These are phyloP conservation scores for Schizopygopsis pylzovi DNA, from an alignment of 2,797 vertebrate genomes.

Conservation along the genomic window DNA sequence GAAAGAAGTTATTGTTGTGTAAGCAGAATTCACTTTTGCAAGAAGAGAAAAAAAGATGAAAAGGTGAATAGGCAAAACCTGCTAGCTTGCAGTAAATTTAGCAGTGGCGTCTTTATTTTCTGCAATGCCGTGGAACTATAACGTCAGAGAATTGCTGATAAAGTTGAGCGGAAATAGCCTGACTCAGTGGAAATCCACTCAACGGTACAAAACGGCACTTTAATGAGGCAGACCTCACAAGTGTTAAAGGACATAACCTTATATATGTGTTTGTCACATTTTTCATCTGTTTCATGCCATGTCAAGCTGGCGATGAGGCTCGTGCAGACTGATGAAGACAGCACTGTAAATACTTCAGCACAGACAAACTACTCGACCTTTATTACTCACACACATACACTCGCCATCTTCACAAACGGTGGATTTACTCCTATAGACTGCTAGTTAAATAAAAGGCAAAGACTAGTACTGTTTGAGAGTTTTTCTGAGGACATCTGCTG, in stretches of 20 bases:
- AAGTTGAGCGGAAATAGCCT: slow-evolving; percentile 22
- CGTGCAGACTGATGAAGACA: slow-evolving; percentile 22
- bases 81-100: slow-evolving; percentile 48
- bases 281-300: slow-evolving; percentile 6
- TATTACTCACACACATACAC: slow-evolving; percentile 11
- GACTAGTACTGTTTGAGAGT: neutral
- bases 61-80: slow-evolving; percentile 39
- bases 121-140: slow-evolving; percentile 43
- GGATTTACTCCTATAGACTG: neutral
- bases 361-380: slow-evolving; percentile 14
- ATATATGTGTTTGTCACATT: neutral
- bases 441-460: slow-evolving; percentile 9
- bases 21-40: slow-evolving; percentile 17
- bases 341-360: slow-evolving; percentile 33
- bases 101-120: slow-evolving; percentile 43
- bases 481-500: slow-evolving; percentile 27
- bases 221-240: neutral
- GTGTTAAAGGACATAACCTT: slow-evolving; percentile 2
- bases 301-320: slow-evolving; percentile 19
- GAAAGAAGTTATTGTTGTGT: neutral
- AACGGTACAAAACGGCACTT: slow-evolving; percentile 39
- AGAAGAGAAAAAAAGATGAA: slow-evolving; percentile 24
- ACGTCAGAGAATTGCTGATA: slow-evolving; percentile 38
- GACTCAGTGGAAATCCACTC: slow-evolving; percentile 38
- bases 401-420: neutral